phyloP scores from a whole-genome alignment of 2,113 vertebrate genomes.

The Geococcyx californianus region DNA sequence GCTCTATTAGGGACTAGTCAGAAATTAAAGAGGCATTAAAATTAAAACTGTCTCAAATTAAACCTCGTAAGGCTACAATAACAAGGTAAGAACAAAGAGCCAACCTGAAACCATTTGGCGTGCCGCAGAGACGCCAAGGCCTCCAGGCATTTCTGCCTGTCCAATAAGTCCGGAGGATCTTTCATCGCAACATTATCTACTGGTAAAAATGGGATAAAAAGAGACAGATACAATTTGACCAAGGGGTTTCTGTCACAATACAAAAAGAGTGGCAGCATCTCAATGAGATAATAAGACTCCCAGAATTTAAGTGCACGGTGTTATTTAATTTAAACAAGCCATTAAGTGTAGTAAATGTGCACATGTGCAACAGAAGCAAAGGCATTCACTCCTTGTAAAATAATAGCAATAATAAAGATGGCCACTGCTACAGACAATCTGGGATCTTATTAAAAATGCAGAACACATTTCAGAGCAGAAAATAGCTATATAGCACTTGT shows the following conservation, averaged over 20 bases:
- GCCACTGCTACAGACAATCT: conserved; percentile 72
- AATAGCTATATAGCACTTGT: conserved; percentile 71
- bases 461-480: conserved; percentile 71
- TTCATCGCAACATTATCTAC: conserved; percentile 95
- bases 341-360: conserved; percentile 69
- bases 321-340: conserved; percentile 72
- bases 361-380: conserved; percentile 70
- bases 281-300: conserved; percentile 80
- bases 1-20: conserved; percentile 50
- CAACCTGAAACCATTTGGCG: conserved; percentile 99
- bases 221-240: conserved; percentile 85
- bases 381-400: conserved; percentile 69
- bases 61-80: conserved; percentile 85
- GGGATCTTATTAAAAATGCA: conserved; percentile 80
- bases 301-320: conserved; percentile 74
- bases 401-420: conserved; percentile 65
- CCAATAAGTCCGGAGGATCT: conserved; percentile 97
- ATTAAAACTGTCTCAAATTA: conserved; percentile 62
- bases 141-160: conserved; percentile 99
- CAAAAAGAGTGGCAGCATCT: conserved; percentile 74
- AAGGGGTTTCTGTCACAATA: conserved; percentile 80
- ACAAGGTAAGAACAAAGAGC: conserved; percentile 91
- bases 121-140: conserved; percentile 99
- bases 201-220: conserved; percentile 87
- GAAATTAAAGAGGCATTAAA: conserved; percentile 62